Evolutionary conservation across 2,888 invertebrate species (phyloP).

Genomic region (Rhamnusium bicolor): DNA sequence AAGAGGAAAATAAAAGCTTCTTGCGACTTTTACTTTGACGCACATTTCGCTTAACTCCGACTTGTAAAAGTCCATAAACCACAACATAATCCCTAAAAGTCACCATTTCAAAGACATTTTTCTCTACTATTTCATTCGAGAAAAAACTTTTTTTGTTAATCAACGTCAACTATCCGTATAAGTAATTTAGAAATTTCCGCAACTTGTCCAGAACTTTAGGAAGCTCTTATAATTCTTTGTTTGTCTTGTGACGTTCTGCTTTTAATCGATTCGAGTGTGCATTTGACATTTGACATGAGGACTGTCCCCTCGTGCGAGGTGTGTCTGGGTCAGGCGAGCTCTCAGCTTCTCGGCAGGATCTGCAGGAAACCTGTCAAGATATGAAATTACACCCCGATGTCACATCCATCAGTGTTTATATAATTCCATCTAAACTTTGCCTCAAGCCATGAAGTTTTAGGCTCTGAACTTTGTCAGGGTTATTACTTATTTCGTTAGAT

Average conservation of each 20-base stretch:
- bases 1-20: neutral
- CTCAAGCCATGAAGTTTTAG: neutral
- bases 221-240: neutral
- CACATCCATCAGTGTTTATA: slow-evolving; percentile 12
- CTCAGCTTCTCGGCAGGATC: neutral
- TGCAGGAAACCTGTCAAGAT: slow-evolving; percentile 11
- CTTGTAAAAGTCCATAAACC: slow-evolving; percentile 9
- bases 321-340: neutral
- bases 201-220: neutral
- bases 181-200: neutral
- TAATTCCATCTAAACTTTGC: slow-evolving; percentile 11
- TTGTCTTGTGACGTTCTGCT: neutral
- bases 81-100: neutral
- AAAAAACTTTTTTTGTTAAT: neutral
- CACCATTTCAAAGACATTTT: neutral
- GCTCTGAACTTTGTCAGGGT: neutral
- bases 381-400: slow-evolving; percentile 13
- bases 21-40: neutral
- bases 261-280: neutral
- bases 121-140: neutral
- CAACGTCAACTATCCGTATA: neutral
- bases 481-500: neutral
- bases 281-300: neutral
- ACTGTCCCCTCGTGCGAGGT: neutral
- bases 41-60: neutral